Percentiles rank a stretch among this genome's conserved stretches.
These are phyloP conservation scores for Rachycentron canadum DNA, from an alignment of 2,797 vertebrate genomes.

Conservation along the genomic window DNA sequence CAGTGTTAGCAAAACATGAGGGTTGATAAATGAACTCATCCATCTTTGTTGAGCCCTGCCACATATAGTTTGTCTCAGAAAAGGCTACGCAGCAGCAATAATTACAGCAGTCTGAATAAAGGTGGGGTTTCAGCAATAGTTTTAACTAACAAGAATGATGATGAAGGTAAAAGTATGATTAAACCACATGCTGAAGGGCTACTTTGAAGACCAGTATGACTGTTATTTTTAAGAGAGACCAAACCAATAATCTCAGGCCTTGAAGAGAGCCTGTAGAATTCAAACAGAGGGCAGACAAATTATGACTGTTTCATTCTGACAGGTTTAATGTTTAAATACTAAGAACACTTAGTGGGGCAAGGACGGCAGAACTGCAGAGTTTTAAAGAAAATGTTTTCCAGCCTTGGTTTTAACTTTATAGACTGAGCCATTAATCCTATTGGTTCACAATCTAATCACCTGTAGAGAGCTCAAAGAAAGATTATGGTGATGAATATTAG, in stretches of 20 bases:
- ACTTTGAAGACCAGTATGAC: slow-evolving; percentile 2
- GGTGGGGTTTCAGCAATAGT: slow-evolving; percentile 25
- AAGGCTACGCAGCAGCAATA: slow-evolving; percentile 53
- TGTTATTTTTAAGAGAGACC: neutral
- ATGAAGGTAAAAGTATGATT: slow-evolving; percentile 40
- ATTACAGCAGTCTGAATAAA: slow-evolving; percentile 64
- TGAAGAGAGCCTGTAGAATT: neutral
- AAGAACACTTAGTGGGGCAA: neutral
- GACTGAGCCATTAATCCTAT: slow-evolving; percentile 21
- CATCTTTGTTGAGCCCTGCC: slow-evolving; percentile 78
- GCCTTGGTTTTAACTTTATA: neutral
- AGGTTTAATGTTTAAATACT: slow-evolving; percentile 7
- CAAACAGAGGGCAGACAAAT: neutral
- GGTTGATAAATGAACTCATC: slow-evolving; percentile 83
- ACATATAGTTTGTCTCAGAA: slow-evolving; percentile 68
- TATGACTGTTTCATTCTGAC: neutral
- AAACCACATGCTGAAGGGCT: neutral
- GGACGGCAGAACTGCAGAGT: neutral
- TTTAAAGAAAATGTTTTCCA: neutral
- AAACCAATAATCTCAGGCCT: slow-evolving; percentile 12
- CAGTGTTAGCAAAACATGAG: slow-evolving; percentile 79
- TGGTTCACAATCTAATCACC: slow-evolving; percentile 25
- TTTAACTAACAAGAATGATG: slow-evolving; percentile 34
- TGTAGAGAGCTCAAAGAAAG: slow-evolving; percentile 12
- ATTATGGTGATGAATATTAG: neutral